A percentile compares a stretch with the other conserved stretches of the same genome.
These are phyloP conservation scores for Brevimyrus niger DNA, from an alignment of 2,113 vertebrate species.

Conservation along the genomic window DNA sequence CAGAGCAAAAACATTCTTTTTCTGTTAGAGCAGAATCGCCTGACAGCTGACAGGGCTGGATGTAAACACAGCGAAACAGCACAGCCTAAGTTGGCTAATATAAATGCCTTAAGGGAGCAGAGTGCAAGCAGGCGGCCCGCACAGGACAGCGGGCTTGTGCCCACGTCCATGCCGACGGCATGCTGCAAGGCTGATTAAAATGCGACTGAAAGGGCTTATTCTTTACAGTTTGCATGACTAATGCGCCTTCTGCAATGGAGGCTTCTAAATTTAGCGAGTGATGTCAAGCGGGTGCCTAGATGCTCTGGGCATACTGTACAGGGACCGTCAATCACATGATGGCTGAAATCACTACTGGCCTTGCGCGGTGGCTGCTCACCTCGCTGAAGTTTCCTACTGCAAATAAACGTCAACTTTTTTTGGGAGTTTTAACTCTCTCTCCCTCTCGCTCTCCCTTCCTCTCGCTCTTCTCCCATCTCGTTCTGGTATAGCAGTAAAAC, in stretches of 20 bases:
- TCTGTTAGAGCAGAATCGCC: background rate
- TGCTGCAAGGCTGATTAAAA: conserved; percentile 44
- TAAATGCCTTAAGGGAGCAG: background rate
- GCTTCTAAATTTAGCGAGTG: conserved; percentile 68
- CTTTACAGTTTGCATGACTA: conserved; percentile 60
- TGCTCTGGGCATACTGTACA: conserved; percentile 54
- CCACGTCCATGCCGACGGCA: background rate
- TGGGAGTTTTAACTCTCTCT: conserved; percentile 18
- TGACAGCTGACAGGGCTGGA: background rate
- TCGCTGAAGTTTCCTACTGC: conserved; percentile 30
- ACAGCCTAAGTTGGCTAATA: background rate
- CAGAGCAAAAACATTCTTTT: background rate
- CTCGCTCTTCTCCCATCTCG: conserved; percentile 15
- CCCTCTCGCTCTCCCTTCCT: background rate
- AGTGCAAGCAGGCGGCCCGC: background rate
- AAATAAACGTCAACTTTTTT: background rate
- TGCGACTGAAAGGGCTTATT: conserved; percentile 49
- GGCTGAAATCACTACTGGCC: conserved; percentile 73
- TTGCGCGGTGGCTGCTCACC: conserved; percentile 55
- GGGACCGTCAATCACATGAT: conserved; percentile 71
- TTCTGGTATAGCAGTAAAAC: conserved; percentile 43
- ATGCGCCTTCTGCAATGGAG: conserved; percentile 60
- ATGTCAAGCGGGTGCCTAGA: conserved; percentile 68
- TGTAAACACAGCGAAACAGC: background rate
- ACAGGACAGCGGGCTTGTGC: background rate